Base-by-base conservation (phyloP, 1,140 invertebrate species). In the Zophobas atratus region DNA sequence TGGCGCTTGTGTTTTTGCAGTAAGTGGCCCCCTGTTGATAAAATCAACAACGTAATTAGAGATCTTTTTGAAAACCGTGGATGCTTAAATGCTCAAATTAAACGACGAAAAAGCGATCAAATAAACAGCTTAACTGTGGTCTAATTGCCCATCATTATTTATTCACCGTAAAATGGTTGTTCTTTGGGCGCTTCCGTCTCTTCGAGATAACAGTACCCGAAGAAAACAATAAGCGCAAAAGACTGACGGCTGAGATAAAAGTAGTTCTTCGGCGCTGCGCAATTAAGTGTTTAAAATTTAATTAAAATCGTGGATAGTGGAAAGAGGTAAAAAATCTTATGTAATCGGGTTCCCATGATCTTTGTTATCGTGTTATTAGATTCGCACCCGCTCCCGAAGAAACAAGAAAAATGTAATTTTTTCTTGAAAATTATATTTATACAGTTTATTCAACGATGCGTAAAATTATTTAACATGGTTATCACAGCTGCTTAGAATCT, bases 381-480 rank as follows among this genome's bases (percentile, higher is more conserved):
- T 55, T 36, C 53, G 43, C 36, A 33, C 48, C 51, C 72, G 41
- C 51, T 56, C 39, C 72, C 53, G 51, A 41, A 20, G 51, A 48
- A 75, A 56, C 72, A 48, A 75, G 41, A 75, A 75, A 75, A 75
- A 55, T 43, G 53, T 8, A 75, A 60, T 63, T 76, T 76, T 76
- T 76, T 57, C 43, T 32, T 76, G 55, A 76, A 76, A 76, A 63
- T 72, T 53, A 72, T 51, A 72, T 74, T 74, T 74, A 75, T 60
- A 75, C 38, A 57, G 72, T 75, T 75, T 57, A 75, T 35, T 60
- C 72, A 75, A 75, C 72, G 55, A 48, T 75, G 72, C 72, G 72
- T 75, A 60, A 75, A 75, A 75, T 75, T 75, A 75, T 55, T 74
- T 74, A 56, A 74, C 51, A 73, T 73, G 49, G 49, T 55, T 55